phyloP scores from a whole-genome alignment of 2,797 vertebrate genomes.

The Mionectes olivaceus region DNA sequence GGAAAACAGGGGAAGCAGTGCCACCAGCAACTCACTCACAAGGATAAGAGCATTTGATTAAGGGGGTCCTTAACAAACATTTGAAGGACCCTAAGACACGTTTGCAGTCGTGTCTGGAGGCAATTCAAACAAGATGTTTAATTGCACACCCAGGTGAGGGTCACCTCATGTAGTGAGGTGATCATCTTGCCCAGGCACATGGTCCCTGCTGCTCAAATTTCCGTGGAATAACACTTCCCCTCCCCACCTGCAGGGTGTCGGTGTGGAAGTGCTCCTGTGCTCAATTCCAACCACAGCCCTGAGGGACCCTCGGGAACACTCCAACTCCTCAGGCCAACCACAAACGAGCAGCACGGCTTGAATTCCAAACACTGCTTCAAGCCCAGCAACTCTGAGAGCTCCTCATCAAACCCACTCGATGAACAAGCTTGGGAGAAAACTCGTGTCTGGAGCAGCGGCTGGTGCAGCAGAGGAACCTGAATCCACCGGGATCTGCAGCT shows the following conservation, averaged over 20 bases:
- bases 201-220: background rate
- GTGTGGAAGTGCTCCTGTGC: background rate
- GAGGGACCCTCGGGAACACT: background rate
- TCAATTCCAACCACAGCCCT: background rate
- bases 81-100: background rate
- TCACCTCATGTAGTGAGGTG: background rate
- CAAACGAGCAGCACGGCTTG: background rate
- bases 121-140: conserved; percentile 17
- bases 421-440: background rate
- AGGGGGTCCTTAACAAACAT: background rate
- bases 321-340: background rate
- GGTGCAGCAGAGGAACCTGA: background rate
- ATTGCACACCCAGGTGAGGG: background rate
- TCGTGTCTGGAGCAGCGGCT: background rate
- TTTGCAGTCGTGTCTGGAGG: background rate
- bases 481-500: background rate
- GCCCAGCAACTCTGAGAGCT: background rate
- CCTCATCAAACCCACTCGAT: background rate
- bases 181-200: accelerated
- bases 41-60: background rate
- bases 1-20: background rate
- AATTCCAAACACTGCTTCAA: background rate
- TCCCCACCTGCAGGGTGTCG: background rate
- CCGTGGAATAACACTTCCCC: background rate
- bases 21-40: background rate